phyloP scores from a whole-genome alignment of 2,888 invertebrate species.

The Metalampra italica region DNA sequence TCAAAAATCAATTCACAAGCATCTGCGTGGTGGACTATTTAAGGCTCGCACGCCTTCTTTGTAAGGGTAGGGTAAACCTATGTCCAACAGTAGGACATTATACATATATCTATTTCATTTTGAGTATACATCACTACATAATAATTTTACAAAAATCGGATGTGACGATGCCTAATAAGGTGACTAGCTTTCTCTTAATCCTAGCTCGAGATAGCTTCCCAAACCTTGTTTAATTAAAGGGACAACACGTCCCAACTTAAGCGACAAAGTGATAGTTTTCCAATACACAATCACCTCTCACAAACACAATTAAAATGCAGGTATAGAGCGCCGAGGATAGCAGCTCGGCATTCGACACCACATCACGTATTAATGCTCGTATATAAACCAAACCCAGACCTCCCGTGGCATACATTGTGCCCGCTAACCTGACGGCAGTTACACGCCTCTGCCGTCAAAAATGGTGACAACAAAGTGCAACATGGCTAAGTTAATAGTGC shows the following conservation, averaged over 20 bases:
- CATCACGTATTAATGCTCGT: conserved; percentile 78
- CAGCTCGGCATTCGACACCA: conserved; percentile 56
- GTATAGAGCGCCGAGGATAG: conserved; percentile 48
- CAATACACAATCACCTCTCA: conserved; percentile 51
- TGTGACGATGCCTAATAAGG: no score
- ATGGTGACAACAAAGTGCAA: conserved; percentile 48
- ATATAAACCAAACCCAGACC: conserved; percentile 76
- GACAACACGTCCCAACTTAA: conserved; percentile 13
- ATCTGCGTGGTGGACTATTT: no score
- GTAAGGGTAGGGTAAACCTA: no score
- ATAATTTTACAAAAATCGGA: no score
- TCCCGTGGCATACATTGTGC: conserved; percentile 72
- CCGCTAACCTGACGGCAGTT: conserved; percentile 58
- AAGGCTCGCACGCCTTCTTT: no score
- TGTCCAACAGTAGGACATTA: no score
- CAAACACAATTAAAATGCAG: conserved; percentile 56
- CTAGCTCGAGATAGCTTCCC: background rate
- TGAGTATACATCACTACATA: no score
- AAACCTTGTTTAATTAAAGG: conserved; percentile 13
- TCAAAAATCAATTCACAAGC: no score
- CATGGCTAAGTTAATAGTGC: conserved; percentile 67
- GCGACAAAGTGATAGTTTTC: conserved; percentile 56
- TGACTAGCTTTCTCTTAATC: background rate
- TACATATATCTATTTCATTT: no score
- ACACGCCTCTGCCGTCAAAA: conserved; percentile 62